phyloP scores from a whole-genome alignment of 2,888 invertebrate species.

The Hypomecis punctinalis region DNA sequence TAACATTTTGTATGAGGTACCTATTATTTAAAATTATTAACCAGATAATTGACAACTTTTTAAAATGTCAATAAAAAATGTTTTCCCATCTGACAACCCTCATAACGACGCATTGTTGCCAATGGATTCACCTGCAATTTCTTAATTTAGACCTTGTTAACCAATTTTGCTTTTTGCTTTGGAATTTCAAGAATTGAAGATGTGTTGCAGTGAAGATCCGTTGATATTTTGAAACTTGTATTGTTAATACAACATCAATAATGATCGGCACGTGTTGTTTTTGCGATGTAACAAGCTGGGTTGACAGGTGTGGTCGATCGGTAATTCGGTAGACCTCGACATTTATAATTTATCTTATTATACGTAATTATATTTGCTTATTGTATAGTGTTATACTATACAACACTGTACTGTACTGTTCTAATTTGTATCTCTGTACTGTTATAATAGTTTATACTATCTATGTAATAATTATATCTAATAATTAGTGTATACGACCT shows the following conservation, averaged over 20 bases:
- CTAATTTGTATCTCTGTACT: too few species aligned
- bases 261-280: conserved; percentile 13
- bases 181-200: conserved; percentile 24
- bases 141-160: conserved; percentile 54
- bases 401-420: too few species aligned
- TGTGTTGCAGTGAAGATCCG: conserved; percentile 12
- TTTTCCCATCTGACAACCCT: too few species aligned
- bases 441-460: too few species aligned
- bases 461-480: too few species aligned
- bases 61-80: too few species aligned
- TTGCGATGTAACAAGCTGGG: conserved; percentile 8
- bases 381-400: too few species aligned
- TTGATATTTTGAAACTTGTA: conserved; percentile 20
- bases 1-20: too few species aligned
- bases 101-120: conserved; percentile 30
- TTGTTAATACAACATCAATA: conserved; percentile 14
- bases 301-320: conserved; percentile 20
- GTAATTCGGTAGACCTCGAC: conserved; percentile 5
- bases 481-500: too few species aligned
- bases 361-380: too few species aligned
- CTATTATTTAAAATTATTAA: too few species aligned
- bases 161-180: conserved; percentile 41
- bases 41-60: too few species aligned
- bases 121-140: conserved; percentile 51
- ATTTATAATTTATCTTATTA: not conserved